Evolutionary conservation across 2,888 invertebrate species (phyloP).

Genomic region (Acanthococcus lagerstroemiae): DNA sequence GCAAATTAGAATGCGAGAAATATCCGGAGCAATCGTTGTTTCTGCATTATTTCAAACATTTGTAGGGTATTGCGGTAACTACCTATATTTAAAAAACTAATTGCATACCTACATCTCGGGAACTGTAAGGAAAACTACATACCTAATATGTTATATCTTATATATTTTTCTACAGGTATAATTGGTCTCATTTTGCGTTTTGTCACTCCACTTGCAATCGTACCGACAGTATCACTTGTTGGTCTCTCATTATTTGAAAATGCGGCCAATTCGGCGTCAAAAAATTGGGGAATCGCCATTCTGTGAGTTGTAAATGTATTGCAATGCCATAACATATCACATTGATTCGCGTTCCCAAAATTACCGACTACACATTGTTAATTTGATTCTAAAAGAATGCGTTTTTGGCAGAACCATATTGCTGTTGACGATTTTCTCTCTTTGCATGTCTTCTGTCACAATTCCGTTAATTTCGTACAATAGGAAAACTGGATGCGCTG

Average conservation of each 20-base stretch:
- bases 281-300: slow-evolving; percentile 72
- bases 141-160: background rate
- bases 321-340: no score
- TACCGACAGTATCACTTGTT: slow-evolving; percentile 71
- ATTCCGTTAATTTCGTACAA: slow-evolving; percentile 53
- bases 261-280: slow-evolving; percentile 67
- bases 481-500: slow-evolving; percentile 48
- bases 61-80: slow-evolving; percentile 48
- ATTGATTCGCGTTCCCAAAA: background rate
- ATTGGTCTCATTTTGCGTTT: slow-evolving; percentile 62
- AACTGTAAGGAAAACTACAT: background rate
- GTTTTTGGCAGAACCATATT: slow-evolving; percentile 60
- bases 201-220: slow-evolving; percentile 74
- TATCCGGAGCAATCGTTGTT: slow-evolving; percentile 73
- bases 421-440: slow-evolving; percentile 67
- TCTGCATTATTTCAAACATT: slow-evolving; percentile 65
- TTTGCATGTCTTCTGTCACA: slow-evolving; percentile 57
- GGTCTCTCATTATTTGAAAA: slow-evolving; percentile 73
- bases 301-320: slow-evolving; percentile 57
- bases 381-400: no score
- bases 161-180: slow-evolving; percentile 48
- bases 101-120: background rate
- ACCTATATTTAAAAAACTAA: no score
- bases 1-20: slow-evolving; percentile 65
- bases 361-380: no score